Conservation (phyloP, 2,113 vertebrate genomes). For the Ursus arctos region DNA sequence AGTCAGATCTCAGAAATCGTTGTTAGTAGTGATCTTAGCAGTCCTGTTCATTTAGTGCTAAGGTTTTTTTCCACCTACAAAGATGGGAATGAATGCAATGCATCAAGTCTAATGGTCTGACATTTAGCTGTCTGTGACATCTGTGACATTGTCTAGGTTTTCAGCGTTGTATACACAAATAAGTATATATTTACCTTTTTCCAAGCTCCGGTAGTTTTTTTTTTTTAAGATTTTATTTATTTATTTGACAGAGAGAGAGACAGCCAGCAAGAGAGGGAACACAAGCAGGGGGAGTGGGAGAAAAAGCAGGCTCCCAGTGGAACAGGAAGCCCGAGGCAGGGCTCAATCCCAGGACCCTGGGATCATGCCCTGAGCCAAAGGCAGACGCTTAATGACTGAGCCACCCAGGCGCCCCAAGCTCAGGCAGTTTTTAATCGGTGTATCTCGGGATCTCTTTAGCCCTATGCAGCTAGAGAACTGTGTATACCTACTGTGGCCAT, state of each 20-base stretch:
- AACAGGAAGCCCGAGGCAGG: no score
- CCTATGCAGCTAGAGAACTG: background rate
- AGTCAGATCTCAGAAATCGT: background rate
- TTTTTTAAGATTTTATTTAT: no score
- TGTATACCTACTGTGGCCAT: background rate
- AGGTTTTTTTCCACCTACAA: background rate
- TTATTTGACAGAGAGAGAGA: no score
- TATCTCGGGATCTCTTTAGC: background rate
- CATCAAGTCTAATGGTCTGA: background rate
- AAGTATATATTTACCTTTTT: background rate
- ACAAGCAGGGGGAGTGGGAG: no score
- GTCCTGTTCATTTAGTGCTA: background rate
- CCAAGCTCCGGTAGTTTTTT: background rate
- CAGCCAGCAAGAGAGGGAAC: no score
- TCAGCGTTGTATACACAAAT: background rate
- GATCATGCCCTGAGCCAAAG: no score
- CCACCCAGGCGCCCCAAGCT: no score
- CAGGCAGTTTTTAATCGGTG: background rate
- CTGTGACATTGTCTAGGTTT: background rate
- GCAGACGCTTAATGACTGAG: no score
- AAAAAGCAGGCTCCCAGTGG: no score
- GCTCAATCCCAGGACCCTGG: no score
- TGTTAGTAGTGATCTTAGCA: background rate
- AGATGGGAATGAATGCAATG: background rate
- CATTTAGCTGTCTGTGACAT: background rate